Base-by-base conservation (phyloP, 2,888 invertebrate genomes). In the Scaeva pyrastri region DNA sequence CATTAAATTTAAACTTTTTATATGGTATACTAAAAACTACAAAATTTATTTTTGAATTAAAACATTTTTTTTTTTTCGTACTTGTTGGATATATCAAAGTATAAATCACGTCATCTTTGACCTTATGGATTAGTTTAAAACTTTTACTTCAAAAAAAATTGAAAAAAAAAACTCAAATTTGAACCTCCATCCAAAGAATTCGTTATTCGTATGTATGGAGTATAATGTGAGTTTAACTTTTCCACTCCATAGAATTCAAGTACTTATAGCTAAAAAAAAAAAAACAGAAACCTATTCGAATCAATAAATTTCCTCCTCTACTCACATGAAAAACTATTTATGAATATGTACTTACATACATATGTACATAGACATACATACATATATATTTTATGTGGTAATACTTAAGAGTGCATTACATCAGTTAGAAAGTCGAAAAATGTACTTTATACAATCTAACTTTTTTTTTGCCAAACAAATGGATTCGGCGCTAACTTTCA, bases 51-150 rank as follows among this genome's bases (percentile, higher is more conserved):
- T 62, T 23, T 23, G 41, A 60, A 41, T 60, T 55, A 14, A 52
- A 14, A 5, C 14, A 19, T 12, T 4, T 60, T 21, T 41, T 23
- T 21, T n/a, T 62, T 52, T 52, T 52, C 14, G 14, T 23, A 52
- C 21, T 11, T 39, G 39, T 12, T 23, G 14, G 21, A 11, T 11
- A 50, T 11, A 50, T 14, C 12, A 52, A 10, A 14, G 23, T 23
- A 1, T 45, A 48, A 26, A 64, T 66, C 48, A 48, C 66, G 66
- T 45, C 31, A 66, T 66, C 19, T 66, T 66, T 66, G 66, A 48
- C 66, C 66, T 66, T 66, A 48, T 19, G 14, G 48, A 66, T 66
- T 31, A 66, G 66, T 66, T 66, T 45, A 8, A 66, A 66, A 66
- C 66, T 66, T 31, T 48, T 45, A 16, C 2, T 48, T 3, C 16